Base-by-base conservation (phyloP, 2,113 vertebrate genomes). In the Siniperca chuatsi region DNA sequence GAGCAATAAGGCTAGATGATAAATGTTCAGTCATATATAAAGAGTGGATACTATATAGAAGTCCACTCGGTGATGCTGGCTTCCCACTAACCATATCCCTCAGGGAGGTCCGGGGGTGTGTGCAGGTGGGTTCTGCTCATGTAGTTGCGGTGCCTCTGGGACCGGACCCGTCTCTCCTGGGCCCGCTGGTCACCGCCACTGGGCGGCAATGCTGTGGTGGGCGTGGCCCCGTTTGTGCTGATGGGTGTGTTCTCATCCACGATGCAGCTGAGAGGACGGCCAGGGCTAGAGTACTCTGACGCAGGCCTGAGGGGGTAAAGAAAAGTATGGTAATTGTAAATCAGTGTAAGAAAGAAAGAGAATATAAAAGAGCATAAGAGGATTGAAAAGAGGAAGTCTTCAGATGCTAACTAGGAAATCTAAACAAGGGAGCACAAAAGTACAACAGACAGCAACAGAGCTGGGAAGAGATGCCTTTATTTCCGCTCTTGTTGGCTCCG, bases 51-150 rank as follows among this genome's bases (percentile, higher is more conserved):
- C 8, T 4, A 60, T 60, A 35, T 29, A 60, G 1, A 20, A 25
- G 72, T 58, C 2, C 6, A 64, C 12, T 37, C 16, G 42, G 10
- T 29, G 50, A 12, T 29, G 40, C 12, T 11, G n/a, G 16, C 6
- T 23, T 37, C 9, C 23, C 15, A 79, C 97, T 86, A 90, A 99
- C 98, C 98, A 15, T 99, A 99, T 94, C 98, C 98, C 90, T 99
- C 98, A 0, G 98, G 98, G 15, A 99, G 95, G 92, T 99, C 98
- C 0, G 98, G 98, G 29, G 98, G 98, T 9, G 97, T 98, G 94
- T 99, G 98, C 90, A 99, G 96, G 91, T 99, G 98, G 54, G 98
- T 99, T 85, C 98, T 97, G 96, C 98, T 99, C 98, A 99, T 99
- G 93, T 99, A 99, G 95, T 99, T 99, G 87, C 98, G 96, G 92